Evolutionary conservation across 2,113 vertebrate species (phyloP).

Genomic region (Lethenteron reissneri): DNA sequence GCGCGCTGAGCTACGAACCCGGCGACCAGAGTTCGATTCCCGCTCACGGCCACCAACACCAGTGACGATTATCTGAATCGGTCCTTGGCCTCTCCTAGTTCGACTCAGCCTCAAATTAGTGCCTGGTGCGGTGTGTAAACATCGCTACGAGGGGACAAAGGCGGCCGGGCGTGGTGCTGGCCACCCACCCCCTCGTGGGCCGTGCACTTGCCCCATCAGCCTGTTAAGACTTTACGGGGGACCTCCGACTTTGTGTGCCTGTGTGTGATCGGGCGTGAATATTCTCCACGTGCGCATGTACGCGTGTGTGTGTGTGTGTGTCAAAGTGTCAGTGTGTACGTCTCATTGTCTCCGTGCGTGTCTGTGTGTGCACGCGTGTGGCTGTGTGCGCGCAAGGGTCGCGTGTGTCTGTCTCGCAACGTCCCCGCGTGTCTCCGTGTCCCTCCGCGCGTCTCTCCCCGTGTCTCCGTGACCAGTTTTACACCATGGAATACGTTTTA

Average conservation of each 20-base stretch:
- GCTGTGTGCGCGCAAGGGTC: not conserved
- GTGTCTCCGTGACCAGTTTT: not conserved
- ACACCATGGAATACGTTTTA: not conserved
- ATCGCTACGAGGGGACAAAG: no score
- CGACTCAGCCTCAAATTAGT: no score
- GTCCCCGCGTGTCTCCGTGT: not conserved
- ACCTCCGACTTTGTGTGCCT: not conserved
- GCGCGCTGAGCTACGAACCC: no score
- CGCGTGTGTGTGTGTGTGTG: not conserved
- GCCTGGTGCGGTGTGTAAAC: no score
- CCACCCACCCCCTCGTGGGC: not conserved
- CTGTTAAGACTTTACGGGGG: not conserved
- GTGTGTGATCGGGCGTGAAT: not conserved
- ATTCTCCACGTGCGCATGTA: not conserved
- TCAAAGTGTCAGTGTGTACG: not conserved
- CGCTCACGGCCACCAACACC: no score
- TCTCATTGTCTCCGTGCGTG: not conserved
- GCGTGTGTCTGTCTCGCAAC: not conserved
- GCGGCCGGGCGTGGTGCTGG: no score
- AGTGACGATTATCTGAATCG: no score
- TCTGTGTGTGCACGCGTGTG: conserved; percentile 1
- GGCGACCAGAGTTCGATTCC: no score
- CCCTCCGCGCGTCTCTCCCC: not conserved
- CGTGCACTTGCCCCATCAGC: not conserved
- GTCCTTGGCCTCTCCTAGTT: no score